Percentiles rank a stretch among this genome's conserved stretches.
phyloP scores from a whole-genome alignment of 2,113 vertebrate genomes.

The Lophius piscatorius region DNA sequence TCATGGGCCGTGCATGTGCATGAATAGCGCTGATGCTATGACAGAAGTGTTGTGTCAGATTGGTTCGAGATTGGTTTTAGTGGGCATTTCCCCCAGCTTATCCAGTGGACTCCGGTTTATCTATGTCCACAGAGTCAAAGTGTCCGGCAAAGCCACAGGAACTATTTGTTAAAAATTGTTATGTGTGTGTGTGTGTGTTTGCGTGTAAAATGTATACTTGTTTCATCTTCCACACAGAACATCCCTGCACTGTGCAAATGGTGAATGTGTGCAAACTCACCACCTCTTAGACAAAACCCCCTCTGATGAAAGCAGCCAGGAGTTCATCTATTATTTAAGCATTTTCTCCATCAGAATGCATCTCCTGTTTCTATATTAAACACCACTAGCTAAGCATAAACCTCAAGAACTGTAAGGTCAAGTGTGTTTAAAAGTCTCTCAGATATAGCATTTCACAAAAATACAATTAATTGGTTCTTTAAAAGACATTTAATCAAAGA shows the following conservation, averaged over 20 bases:
- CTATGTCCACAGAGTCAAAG: not conserved
- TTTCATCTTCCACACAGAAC: constrained; percentile 14
- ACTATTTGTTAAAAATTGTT: not conserved
- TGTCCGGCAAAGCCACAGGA: not conserved
- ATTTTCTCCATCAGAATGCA: constrained; percentile 76
- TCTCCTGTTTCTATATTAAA: constrained; percentile 81
- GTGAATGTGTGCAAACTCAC: constrained; percentile 50
- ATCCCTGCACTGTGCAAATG: constrained; percentile 25
- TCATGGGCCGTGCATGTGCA: constrained; percentile 39
- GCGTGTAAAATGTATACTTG: not conserved
- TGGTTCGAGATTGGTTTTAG: constrained; percentile 47
- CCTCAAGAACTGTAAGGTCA: constrained; percentile 54
- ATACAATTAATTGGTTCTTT: not conserved
- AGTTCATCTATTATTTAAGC: constrained; percentile 84
- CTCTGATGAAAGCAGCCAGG: constrained; percentile 75
- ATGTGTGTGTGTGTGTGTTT: not conserved
- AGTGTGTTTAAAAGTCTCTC: not conserved
- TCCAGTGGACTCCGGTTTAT: constrained; percentile 16
- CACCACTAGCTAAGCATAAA: constrained; percentile 72
- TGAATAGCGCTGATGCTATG: constrained; percentile 25
- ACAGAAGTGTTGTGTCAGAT: constrained; percentile 41
- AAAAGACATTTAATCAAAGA: constrained; percentile 11
- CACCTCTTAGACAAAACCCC: constrained; percentile 62
- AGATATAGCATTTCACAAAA: not conserved
- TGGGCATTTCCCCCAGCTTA: constrained; percentile 37